These are phyloP conservation scores for Athene cunicularia DNA, from an alignment of 2,113 vertebrate genomes.

Conservation along the genomic window DNA sequence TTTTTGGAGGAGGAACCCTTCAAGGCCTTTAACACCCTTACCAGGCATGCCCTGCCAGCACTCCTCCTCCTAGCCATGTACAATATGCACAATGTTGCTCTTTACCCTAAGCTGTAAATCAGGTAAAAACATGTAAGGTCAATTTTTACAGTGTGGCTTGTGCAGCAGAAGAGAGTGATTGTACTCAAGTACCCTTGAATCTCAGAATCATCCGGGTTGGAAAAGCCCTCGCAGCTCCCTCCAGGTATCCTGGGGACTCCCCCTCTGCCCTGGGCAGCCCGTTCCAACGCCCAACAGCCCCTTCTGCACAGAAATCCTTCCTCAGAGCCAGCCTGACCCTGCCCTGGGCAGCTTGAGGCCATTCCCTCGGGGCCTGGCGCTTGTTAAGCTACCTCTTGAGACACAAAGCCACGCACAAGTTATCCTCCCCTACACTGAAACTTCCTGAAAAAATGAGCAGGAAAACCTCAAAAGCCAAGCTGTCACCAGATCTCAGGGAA, in stretches of 20 bases:
- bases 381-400: neutral
- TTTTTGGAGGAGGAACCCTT: neutral
- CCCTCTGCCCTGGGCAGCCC: too few relatives aligned
- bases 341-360: too few relatives aligned
- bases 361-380: too few relatives aligned
- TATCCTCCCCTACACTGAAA: too few relatives aligned
- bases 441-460: neutral
- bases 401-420: fast-evolving
- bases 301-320: too few relatives aligned
- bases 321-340: too few relatives aligned
- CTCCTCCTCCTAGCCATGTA: neutral
- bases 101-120: neutral
- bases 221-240: too few relatives aligned
- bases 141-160: fast-evolving
- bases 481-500: fast-evolving
- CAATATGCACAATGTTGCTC: neutral
- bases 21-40: too few relatives aligned
- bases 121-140: fast-evolving
- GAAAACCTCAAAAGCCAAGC: neutral
- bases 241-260: too few relatives aligned
- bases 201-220: too few relatives aligned
- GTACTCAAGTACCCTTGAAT: neutral
- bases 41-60: neutral
- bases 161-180: neutral
- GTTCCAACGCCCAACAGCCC: too few relatives aligned